Conservation (phyloP, 2,113 vertebrate species). For the Lepidothrix coronata region DNA sequence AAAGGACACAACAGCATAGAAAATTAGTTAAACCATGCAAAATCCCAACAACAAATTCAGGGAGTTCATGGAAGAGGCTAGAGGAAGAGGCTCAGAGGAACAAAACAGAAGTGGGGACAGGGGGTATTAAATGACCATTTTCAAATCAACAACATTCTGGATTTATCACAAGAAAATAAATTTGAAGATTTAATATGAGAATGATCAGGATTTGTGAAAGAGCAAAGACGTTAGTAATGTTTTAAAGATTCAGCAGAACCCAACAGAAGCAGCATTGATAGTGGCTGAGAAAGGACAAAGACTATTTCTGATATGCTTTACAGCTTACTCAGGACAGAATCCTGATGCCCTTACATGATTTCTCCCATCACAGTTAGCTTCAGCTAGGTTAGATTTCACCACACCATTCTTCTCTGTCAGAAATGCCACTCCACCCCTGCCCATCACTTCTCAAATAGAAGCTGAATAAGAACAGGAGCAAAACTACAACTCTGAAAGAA, state of each 20-base stretch:
- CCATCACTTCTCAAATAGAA: neutral
- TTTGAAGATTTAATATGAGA: neutral
- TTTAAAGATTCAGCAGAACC: neutral
- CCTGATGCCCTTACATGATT: neutral
- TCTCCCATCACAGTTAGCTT: neutral
- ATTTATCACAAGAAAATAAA: neutral
- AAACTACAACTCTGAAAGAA: neutral
- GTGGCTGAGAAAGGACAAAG: neutral
- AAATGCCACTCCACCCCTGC: neutral
- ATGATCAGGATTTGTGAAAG: neutral
- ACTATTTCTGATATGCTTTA: neutral
- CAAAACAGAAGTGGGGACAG: neutral
- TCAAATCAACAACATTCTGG: neutral
- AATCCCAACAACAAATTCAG: neutral
- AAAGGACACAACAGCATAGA: neutral
- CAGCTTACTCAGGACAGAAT: neutral
- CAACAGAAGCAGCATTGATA: neutral
- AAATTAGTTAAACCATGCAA: neutral
- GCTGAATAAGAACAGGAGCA: neutral
- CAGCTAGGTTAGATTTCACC: neutral
- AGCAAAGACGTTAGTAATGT: neutral
- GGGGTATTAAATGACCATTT: neutral
- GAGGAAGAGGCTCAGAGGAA: neutral
- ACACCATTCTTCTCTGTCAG: neutral
- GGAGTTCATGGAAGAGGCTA: neutral